phyloP scores from a whole-genome alignment of 2,797 vertebrate genomes.

The Streptopelia turtur region DNA sequence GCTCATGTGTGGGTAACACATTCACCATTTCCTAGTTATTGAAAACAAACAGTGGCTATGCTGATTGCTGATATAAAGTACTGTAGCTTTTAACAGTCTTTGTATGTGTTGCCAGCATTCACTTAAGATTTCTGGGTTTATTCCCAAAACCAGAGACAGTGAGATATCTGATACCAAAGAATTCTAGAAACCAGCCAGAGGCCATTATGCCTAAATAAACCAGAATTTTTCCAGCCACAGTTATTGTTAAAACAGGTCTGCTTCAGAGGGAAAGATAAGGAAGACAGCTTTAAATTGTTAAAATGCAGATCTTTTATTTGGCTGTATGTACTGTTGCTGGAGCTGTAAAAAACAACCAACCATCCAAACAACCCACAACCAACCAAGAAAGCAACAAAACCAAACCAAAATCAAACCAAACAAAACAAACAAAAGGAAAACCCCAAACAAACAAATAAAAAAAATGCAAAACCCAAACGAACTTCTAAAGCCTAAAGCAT shows the following conservation, averaged over 20 bases:
- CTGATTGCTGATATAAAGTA: background rate
- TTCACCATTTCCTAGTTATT: background rate
- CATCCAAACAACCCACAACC: no score
- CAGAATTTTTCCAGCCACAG: no score
- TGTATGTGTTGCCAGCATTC: background rate
- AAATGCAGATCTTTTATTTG: no score
- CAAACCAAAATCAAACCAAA: no score
- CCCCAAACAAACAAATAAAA: no score
- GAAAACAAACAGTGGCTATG: background rate
- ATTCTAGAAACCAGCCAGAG: background rate
- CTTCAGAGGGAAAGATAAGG: no score
- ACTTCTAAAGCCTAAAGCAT: background rate
- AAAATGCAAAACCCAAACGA: background rate
- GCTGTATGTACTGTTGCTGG: no score
- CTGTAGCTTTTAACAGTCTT: background rate
- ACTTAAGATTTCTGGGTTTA: background rate
- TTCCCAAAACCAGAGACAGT: background rate
- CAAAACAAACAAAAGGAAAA: no score
- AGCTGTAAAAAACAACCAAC: no score
- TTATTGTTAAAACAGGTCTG: no score
- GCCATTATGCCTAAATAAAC: background rate
- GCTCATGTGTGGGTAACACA: fast-evolving
- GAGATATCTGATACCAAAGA: background rate
- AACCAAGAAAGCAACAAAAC: no score
- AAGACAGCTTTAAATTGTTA: no score